phyloP scores from a whole-genome alignment of 64 coral and sea anemone genomes.

The Exaiptasia diaphana region DNA sequence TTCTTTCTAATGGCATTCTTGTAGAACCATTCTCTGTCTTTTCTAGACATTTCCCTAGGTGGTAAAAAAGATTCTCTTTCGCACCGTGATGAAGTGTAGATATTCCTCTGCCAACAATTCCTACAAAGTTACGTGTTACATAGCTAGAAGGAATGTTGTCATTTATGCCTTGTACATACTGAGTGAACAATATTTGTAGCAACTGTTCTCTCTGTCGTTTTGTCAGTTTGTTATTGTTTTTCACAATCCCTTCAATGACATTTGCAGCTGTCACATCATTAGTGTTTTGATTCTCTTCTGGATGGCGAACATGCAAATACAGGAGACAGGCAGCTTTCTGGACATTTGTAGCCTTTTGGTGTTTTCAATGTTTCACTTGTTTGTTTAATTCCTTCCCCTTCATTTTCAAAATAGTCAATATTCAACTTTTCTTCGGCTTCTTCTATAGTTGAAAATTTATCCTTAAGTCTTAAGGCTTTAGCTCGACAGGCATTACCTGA shows the following conservation, averaged over 20 bases:
- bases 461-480: slow-evolving; percentile 1
- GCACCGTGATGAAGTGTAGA: slow-evolving; percentile 8
- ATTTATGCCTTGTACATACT: neutral
- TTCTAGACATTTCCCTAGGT: slow-evolving; percentile 23
- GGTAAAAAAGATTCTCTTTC: slow-evolving; percentile 37
- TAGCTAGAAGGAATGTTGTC: neutral
- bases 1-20: slow-evolving; percentile 52
- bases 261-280: slow-evolving; percentile 4
- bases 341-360: neutral
- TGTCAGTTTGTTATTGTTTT: neutral
- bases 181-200: slow-evolving; percentile 9
- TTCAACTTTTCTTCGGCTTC: slow-evolving; percentile 39
- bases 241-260: slow-evolving; percentile 14
- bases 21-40: neutral
- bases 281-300: neutral
- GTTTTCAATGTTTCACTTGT: neutral
- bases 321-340: neutral
- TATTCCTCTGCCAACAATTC: slow-evolving; percentile 7
- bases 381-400: neutral
- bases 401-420: slow-evolving; percentile 12
- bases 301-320: neutral
- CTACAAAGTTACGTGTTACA: slow-evolving; percentile 14
- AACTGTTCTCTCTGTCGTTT: neutral
- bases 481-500: slow-evolving; percentile 30
- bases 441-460: slow-evolving; percentile 26